Conservation (phyloP, 2,888 invertebrate genomes). For the Acanthosepion esculentum region DNA sequence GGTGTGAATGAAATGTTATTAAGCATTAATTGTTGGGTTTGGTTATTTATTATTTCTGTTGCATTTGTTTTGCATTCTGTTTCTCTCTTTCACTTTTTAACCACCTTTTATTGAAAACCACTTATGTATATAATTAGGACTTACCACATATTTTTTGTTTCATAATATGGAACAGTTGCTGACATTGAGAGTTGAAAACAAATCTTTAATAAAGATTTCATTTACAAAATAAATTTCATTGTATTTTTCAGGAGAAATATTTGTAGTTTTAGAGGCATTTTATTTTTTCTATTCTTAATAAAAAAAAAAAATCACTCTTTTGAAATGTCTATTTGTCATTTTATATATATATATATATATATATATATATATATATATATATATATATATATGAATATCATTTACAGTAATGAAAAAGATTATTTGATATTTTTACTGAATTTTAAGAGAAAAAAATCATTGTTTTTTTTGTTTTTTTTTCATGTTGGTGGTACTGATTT, state of each 20-base stretch:
- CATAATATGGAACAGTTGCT: neutral
- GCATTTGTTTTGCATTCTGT: neutral
- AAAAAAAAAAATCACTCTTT: neutral
- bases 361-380: neutral
- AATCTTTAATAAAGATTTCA: neutral
- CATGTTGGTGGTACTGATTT: no score
- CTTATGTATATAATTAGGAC: neutral
- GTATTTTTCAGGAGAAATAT: neutral
- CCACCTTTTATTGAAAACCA: neutral
- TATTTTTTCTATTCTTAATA: neutral
- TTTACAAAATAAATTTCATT: neutral
- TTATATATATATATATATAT: neutral
- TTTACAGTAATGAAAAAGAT: no score
- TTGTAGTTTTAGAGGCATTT: neutral
- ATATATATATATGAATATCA: no score
- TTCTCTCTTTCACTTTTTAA: neutral
- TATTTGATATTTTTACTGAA: no score
- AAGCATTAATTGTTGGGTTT: neutral
- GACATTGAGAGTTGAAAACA: neutral
- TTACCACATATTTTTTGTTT: neutral
- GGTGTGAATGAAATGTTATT: neutral
- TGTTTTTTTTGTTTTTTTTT: no score
- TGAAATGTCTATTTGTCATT: neutral
- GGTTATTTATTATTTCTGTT: neutral
- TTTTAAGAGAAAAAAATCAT: neutral